phyloP scores from a whole-genome alignment of 2,113 vertebrate genomes.

The Bucco capensis region DNA sequence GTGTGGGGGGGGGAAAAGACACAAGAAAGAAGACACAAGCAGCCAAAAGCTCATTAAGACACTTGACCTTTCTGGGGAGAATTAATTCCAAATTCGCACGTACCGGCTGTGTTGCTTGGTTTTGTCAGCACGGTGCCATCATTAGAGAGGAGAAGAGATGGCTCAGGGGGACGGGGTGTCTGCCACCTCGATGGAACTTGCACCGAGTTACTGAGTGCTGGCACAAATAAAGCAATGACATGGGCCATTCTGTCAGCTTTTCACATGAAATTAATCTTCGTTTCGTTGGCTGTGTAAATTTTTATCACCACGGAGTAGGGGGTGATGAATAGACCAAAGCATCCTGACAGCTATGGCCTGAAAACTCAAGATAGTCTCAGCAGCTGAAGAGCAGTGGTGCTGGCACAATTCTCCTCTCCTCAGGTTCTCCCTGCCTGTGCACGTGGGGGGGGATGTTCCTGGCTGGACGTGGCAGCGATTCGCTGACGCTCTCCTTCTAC shows the following conservation, averaged over 20 bases:
- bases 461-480: neutral
- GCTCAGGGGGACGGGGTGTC: constrained; percentile 74
- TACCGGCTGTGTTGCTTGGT: constrained; percentile 72
- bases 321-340: constrained; percentile 64
- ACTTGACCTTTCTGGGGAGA: constrained; percentile 76
- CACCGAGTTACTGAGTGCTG: constrained; percentile 70
- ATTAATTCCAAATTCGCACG: constrained; percentile 81
- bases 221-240: constrained; percentile 71
- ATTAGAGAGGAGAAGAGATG: constrained; percentile 74
- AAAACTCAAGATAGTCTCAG: constrained; percentile 59
- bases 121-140: constrained; percentile 78
- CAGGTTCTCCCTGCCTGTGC: neutral
- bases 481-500: neutral
- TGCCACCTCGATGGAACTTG: constrained; percentile 74
- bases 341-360: constrained; percentile 68
- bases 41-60: constrained; percentile 74
- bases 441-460: neutral
- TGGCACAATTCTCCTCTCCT: neutral
- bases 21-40: neutral
- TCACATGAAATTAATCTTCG: constrained; percentile 74
- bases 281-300: constrained; percentile 72
- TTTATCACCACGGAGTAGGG: constrained; percentile 65
- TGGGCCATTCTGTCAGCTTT: constrained; percentile 77
- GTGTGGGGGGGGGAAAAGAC: neutral
- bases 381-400: constrained; percentile 46